A percentile compares a stretch with the other conserved stretches of the same genome.
These are phyloP conservation scores for Elaphurus davidianus DNA, from an alignment of 2,113 vertebrate genomes.

Conservation along the genomic window DNA sequence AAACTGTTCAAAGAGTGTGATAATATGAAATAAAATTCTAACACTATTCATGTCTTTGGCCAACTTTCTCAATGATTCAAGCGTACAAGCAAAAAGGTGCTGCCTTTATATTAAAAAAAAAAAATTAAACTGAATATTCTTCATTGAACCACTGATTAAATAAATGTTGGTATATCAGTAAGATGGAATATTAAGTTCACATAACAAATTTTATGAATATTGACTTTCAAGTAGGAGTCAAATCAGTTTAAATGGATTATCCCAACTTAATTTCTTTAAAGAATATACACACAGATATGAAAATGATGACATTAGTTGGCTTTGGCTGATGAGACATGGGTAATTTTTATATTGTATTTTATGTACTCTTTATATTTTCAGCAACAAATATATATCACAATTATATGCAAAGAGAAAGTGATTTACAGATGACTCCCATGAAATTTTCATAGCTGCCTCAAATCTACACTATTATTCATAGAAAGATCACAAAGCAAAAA, in stretches of 20 bases:
- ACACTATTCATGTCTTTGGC: neutral
- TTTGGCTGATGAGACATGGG: neutral
- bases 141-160: neutral
- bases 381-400: neutral
- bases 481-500: slow-evolving; percentile 27
- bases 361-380: neutral
- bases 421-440: neutral
- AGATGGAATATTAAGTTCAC: neutral
- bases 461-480: slow-evolving; percentile 6
- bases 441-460: slow-evolving; percentile 49
- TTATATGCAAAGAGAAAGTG: neutral
- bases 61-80: neutral
- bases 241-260: neutral
- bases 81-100: neutral
- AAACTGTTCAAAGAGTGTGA: neutral
- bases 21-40: neutral
- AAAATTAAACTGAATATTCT: neutral
- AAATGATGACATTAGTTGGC: neutral
- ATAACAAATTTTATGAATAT: neutral
- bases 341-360: neutral
- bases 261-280: neutral
- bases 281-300: neutral
- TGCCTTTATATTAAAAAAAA: neutral
- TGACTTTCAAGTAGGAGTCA: neutral
- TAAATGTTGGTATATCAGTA: neutral